Percentiles rank a stretch among this genome's conserved stretches.
Evolutionary conservation across 2,113 vertebrate species (phyloP).

Genomic region (Acanthochromis polyacanthus): DNA sequence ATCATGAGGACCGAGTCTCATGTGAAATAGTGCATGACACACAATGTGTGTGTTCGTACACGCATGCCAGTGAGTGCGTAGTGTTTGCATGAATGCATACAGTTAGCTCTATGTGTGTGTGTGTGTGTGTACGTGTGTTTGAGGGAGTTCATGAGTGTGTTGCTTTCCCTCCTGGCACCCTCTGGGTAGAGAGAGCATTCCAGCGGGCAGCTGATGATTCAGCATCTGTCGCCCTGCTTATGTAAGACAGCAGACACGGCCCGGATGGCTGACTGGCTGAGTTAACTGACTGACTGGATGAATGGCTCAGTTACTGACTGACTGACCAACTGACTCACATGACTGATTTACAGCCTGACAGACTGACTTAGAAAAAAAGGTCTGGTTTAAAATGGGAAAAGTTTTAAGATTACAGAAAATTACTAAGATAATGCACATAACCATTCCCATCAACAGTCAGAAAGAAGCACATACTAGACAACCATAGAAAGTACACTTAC

Average conservation of each 20-base stretch:
- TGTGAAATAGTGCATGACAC: constrained; percentile 75
- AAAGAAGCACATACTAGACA: not conserved
- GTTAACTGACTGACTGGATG: constrained; percentile 58
- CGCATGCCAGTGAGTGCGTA: constrained; percentile 25
- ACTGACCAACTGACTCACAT: constrained; percentile 63
- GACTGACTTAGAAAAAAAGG: not conserved
- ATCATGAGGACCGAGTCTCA: constrained; percentile 59
- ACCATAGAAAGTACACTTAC: not conserved
- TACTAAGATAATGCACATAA: not conserved
- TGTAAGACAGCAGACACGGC: constrained; percentile 74
- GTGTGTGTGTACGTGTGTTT: constrained; percentile 16
- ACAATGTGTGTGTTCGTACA: constrained; percentile 30
- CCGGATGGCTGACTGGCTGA: constrained; percentile 61
- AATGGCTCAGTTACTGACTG: constrained; percentile 59
- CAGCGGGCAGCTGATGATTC: constrained; percentile 84
- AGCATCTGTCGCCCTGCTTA: constrained; percentile 84
- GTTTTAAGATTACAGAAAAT: not conserved
- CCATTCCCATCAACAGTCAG: not conserved
- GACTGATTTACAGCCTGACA: constrained; percentile 26
- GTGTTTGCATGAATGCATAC: constrained; percentile 57
- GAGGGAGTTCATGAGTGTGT: constrained; percentile 37
- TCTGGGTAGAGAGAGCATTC: constrained; percentile 78
- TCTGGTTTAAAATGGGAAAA: not conserved
- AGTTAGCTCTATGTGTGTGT: constrained; percentile 32
- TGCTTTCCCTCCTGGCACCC: constrained; percentile 74